Conservation (phyloP, 2,113 vertebrate genomes). For the Leptosomus discolor region DNA sequence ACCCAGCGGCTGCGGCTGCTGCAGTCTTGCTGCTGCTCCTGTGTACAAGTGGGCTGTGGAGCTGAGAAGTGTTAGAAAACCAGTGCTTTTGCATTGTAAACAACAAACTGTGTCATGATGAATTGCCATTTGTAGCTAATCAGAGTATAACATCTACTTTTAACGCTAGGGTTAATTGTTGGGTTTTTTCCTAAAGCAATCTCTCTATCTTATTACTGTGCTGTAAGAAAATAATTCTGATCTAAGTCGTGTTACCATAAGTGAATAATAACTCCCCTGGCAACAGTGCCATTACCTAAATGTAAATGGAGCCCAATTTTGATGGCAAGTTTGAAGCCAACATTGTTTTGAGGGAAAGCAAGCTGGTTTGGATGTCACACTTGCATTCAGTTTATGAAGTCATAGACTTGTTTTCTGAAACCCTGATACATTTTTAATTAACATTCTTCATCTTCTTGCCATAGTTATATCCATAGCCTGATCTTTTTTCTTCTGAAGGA, state of each 20-base stretch:
- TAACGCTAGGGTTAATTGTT: neutral
- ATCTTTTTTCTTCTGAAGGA: neutral
- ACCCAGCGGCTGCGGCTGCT: neutral
- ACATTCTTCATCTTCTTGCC: neutral
- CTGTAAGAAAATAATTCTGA: neutral
- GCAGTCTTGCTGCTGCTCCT: neutral
- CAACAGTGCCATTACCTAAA: neutral
- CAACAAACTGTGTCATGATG: neutral
- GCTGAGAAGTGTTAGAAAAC: neutral
- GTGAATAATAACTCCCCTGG: neutral
- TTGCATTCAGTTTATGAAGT: neutral
- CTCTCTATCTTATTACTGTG: neutral
- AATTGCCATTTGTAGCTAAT: neutral
- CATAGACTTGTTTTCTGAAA: neutral
- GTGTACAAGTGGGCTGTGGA: neutral
- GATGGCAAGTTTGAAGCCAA: neutral
- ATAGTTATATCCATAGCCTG: neutral
- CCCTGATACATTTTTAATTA: neutral
- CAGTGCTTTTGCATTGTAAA: rapidly evolving
- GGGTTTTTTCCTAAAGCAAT: neutral
- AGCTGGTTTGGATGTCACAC: neutral
- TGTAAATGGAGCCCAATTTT: neutral
- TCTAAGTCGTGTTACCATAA: neutral
- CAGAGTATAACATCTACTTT: neutral
- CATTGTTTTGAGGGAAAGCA: neutral